phyloP scores from a whole-genome alignment of 2,797 vertebrate genomes.

The Clarias laeviceps region DNA sequence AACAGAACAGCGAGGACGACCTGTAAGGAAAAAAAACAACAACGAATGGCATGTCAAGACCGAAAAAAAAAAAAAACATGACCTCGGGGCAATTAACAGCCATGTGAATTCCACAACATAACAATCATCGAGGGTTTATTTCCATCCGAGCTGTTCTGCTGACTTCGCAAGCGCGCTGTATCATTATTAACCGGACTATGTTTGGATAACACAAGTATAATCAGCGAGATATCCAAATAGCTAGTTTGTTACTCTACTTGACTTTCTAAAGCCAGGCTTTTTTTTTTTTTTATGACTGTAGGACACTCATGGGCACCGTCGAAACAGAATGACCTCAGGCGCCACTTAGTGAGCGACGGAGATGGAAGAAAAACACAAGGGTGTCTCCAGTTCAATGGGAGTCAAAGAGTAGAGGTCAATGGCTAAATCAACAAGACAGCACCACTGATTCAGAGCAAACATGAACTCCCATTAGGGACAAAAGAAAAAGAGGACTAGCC shows the following conservation, averaged over 20 bases:
- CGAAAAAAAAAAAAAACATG: slow-evolving; percentile 37
- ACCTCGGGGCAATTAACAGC: slow-evolving; percentile 38
- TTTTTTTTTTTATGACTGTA: slow-evolving; percentile 33
- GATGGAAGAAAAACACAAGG: slow-evolving; percentile 52
- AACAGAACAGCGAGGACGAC: background rate
- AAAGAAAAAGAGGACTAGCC: background rate
- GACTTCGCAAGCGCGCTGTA: slow-evolving; percentile 40
- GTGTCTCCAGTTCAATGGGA: slow-evolving; percentile 50
- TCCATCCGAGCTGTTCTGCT: slow-evolving; percentile 44
- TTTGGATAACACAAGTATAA: slow-evolving; percentile 49
- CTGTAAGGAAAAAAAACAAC: background rate
- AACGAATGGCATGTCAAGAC: slow-evolving; percentile 37
- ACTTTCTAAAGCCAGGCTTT: slow-evolving; percentile 9
- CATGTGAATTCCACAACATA: slow-evolving; percentile 48
- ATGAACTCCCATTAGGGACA: slow-evolving; percentile 37
- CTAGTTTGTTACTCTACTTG: slow-evolving; percentile 7
- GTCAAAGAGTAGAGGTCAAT: slow-evolving; percentile 51
- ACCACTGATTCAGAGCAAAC: slow-evolving; percentile 45
- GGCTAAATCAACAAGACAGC: slow-evolving; percentile 52
- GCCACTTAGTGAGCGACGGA: slow-evolving; percentile 30
- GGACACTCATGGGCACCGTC: slow-evolving; percentile 23
- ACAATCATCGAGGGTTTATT: slow-evolving; percentile 42
- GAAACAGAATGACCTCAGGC: slow-evolving; percentile 32
- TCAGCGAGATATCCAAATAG: slow-evolving; percentile 39
- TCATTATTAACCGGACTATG: slow-evolving; percentile 42